Evolutionary conservation across 2,113 vertebrate genomes (phyloP).

Genomic region (Martes martes): DNA sequence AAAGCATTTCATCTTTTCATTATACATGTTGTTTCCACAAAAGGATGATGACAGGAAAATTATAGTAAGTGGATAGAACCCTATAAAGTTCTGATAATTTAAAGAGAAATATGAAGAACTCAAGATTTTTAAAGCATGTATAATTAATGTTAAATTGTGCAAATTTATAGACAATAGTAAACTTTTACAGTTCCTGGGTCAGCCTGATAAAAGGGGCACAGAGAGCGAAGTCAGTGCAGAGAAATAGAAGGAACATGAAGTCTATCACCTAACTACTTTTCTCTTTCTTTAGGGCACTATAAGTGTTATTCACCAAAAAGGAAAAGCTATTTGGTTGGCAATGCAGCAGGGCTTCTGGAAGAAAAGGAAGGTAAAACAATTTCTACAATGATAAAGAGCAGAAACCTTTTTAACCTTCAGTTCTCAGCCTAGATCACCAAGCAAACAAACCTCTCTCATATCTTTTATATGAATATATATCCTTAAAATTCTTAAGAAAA

Average conservation of each 20-base stretch:
- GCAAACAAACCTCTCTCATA: background rate
- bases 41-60: background rate
- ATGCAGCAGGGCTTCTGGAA: background rate
- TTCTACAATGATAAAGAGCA: background rate
- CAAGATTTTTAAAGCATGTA: conserved; percentile 17
- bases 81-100: conserved; percentile 20
- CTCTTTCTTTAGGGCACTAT: background rate
- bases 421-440: background rate
- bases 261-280: background rate
- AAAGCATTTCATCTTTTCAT: conserved; percentile 31
- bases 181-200: background rate
- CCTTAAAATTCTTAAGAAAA: background rate
- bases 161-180: background rate
- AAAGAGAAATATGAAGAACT: conserved; percentile 14
- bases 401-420: background rate
- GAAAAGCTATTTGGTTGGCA: background rate
- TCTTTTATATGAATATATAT: background rate
- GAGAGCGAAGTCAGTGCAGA: background rate
- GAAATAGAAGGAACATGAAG: background rate
- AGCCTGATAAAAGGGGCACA: background rate
- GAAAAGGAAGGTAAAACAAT: background rate
- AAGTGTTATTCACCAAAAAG: background rate
- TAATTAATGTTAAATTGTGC: background rate
- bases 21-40: background rate
- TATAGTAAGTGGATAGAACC: background rate